Base-by-base conservation (phyloP, 2,113 vertebrate species). In the Periophthalmodon schlosseri region DNA sequence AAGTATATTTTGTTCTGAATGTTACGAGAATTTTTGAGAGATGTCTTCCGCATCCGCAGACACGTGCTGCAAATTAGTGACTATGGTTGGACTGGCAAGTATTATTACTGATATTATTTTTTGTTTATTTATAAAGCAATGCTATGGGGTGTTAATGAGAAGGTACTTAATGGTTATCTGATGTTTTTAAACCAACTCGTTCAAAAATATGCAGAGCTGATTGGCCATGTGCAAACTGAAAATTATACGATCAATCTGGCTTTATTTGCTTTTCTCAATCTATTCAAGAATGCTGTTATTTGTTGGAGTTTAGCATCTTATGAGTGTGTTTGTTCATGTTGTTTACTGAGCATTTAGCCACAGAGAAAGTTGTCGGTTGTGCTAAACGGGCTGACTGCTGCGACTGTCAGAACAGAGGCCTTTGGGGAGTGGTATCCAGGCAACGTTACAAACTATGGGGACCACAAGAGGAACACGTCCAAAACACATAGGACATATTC, bases 351-450 rank as follows among this genome's bases (percentile, higher is more conserved):
- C 50, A 68, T 83, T 84, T 75, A 16, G 64, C 63, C 77, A 77
- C 71, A 50, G 73, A 82, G 78, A 76, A 85, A 81, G 84, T 88
- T 87, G 80, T 83, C 79, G 76, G 56, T 84, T 88, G 88, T 89
- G 86, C 82, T 80, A 84, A 82, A 70, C 84, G 78, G 83, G 84
- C 49, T 75, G 82, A 88, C 87, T 88, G 87, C 84, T 86, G 84
- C n/a, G 79, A 79, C 70, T 78, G 84, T 82, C 84, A 76, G 82
- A 83, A 71, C 77, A 80, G 71, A 87, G 85, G 86, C 88, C 86
- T 91, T 88, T 52, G 87, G 86, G 85, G 87, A 66, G 80, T 76
- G 76, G 90, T 93, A 89, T 89, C 91, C 83, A 92, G 76, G 91
- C 91, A 91, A 89, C 91, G 68, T 78, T 75, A 80, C 82, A 83